Base-by-base conservation (phyloP, 2,797 vertebrate species). In the Fringilla coelebs region DNA sequence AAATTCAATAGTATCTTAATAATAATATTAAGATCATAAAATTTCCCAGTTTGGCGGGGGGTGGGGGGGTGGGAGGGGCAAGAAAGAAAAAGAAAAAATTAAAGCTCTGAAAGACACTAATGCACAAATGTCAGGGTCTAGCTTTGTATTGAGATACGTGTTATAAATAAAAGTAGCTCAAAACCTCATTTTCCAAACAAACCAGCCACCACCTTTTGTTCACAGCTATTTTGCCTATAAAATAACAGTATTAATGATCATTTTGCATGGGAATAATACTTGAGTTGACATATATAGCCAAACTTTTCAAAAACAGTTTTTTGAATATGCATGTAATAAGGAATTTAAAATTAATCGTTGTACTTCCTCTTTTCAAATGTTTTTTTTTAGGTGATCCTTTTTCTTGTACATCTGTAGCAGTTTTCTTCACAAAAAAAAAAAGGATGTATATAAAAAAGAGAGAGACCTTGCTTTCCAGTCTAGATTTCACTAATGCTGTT, bases 41-140 rank as follows among this genome's bases (percentile, higher is more conserved):
- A 22, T 17, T 40, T 77, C 11, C 3, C 3, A 29, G 4, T 71
- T 52, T 7, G 4, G 7, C 2, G 0, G 6, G 10, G 4, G 3
- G 3, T 3, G 3, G 2, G 4, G 5, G 8, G 3, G 17, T 4
- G 20, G 21, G n/a, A n/a, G n/a, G n/a, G n/a, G n/a, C n/a, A n/a
- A 67, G 34, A 67, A 26, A 66, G 9, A 13, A 17, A 11, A 14
- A 57, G 7, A 18, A 15, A 38, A 68, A 28, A 11, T 6, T 8
- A 36, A 68, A 41, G 15, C 1, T 19, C 16, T 76, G 21, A 71
- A 63, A 74, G 7, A 51, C 24, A n/a, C 5, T 70, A 38, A 41
- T 29, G 6, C 24, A n/a, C 5, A 65, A 38, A 41, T 29, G 6
- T 58, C 13, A 28, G 6, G 3, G 5, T 77, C 16, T 62, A 24